Conservation (phyloP, 2,113 vertebrate species). For the Xiphophorus couchianus region DNA sequence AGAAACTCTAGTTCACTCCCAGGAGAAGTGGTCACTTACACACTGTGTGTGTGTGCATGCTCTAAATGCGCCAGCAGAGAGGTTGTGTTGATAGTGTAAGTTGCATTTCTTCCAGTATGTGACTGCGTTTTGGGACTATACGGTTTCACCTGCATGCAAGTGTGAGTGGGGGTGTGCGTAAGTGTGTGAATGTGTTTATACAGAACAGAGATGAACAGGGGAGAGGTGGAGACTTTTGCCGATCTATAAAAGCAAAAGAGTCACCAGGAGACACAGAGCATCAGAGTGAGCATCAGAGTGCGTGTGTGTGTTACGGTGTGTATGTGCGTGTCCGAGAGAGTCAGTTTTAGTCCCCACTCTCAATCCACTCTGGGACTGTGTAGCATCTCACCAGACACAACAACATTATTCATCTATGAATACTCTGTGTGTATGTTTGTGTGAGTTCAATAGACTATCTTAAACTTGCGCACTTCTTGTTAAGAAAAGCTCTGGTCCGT, state of each 20-base stretch:
- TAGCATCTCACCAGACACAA: constrained; percentile 74
- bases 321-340: constrained; percentile 44
- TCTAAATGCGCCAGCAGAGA: constrained; percentile 23
- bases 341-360: constrained; percentile 62
- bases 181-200: constrained; percentile 34
- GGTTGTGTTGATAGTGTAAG: constrained; percentile 14
- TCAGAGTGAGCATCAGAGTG: constrained; percentile 36
- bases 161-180: constrained; percentile 14
- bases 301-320: constrained; percentile 18
- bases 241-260: constrained; percentile 69
- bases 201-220: constrained; percentile 41
- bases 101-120: constrained; percentile 30
- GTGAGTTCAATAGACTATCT: constrained; percentile 10
- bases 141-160: constrained; percentile 7
- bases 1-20: constrained; percentile 40
- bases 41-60: constrained; percentile 23
- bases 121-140: constrained; percentile 21
- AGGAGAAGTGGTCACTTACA: constrained; percentile 33
- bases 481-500: constrained; percentile 31
- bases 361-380: constrained; percentile 66
- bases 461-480: constrained; percentile 26
- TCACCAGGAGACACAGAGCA: constrained; percentile 63
- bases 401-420: constrained; percentile 76
- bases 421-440: constrained; percentile 13
- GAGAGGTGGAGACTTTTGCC: constrained; percentile 33